Base-by-base conservation (phyloP, 1,140 invertebrate species). In the Thaumetopoea pityocampa region DNA sequence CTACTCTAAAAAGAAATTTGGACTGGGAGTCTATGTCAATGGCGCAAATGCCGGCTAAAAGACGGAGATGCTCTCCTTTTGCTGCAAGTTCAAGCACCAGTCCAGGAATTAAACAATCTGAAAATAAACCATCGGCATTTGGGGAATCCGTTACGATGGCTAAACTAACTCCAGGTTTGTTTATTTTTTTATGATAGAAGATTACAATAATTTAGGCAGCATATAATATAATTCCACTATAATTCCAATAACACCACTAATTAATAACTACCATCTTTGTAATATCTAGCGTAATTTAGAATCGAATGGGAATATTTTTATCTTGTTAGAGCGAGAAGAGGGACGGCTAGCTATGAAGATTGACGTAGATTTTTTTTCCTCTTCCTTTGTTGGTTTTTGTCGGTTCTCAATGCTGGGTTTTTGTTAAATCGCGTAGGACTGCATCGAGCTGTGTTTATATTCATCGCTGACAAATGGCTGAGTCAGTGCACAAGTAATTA, bases 11-110 rank as follows among this genome's bases (percentile, higher is more conserved):
- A 89, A 90, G 96, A 79, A 92, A 92, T 70, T 89, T 96, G 67
- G 96, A 98, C 81, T 97, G 96, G 90, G 96, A 98, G 86, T 92
- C 94, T 16, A 90, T n/a, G n/a, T n/a, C n/a, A n/a, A n/a, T 96
- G 78, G 88, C 92, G 58, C 91, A 93, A 62, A 87, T 92, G 49
- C 92, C 94, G 14, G 90, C 90, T 38, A 97, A 96, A 86, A 88
- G 95, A 80, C 88, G 95, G 82, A 91, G 96, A 87, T 97, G 94
- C 87, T 90, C 90, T 67, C 94, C 94, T 34, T 92, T 96, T 87
- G 90, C 89, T 82, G 89, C 52, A 50, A 91, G 92, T 28, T 90
- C 91, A 12, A 88, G 86, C 45, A 89, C 89, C 47, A 91, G 92
- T 40, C 88, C 91, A 32, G 88, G 89, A 29, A 84, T 86, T 29